phyloP scores from a whole-genome alignment of 2,888 invertebrate genomes.

The Blastobasis adustella region DNA sequence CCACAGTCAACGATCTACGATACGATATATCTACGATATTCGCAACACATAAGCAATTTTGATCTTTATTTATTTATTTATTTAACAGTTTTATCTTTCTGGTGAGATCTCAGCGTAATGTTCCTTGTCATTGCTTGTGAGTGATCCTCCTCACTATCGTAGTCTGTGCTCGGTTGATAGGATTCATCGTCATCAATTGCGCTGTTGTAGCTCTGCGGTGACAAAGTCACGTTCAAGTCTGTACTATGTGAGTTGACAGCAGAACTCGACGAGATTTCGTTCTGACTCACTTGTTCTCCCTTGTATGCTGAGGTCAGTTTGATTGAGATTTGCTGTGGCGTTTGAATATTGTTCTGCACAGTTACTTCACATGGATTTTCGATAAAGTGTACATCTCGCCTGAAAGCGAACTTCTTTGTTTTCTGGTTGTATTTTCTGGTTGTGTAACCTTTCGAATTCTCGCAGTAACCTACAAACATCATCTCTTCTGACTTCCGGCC shows the following conservation, averaged over 20 bases:
- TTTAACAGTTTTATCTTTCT: no score
- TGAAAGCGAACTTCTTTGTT: not conserved
- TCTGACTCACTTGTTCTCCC: not conserved
- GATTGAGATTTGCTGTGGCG: not conserved
- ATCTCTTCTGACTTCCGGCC: conserved; percentile 3
- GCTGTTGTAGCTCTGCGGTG: not conserved
- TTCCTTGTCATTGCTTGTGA: not conserved
- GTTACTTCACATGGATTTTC: not conserved
- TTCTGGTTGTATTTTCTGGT: not conserved
- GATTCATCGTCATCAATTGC: not conserved
- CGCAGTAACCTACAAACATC: conserved; percentile 8
- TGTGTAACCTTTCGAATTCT: conserved; percentile 5
- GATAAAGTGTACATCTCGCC: conserved; percentile 7
- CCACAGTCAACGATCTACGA: not conserved
- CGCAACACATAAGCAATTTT: not conserved
- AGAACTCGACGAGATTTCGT: not conserved
- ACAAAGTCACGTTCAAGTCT: not conserved
- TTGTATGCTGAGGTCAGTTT: not conserved
- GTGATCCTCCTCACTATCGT: not conserved
- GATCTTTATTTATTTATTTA: no score
- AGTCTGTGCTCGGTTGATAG: not conserved
- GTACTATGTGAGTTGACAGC: not conserved
- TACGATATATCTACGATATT: not conserved
- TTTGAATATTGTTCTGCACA: not conserved
- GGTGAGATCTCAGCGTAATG: not conserved